Base-by-base conservation (phyloP, 2,797 vertebrate genomes). In the Platyrinchus mystaceus region DNA sequence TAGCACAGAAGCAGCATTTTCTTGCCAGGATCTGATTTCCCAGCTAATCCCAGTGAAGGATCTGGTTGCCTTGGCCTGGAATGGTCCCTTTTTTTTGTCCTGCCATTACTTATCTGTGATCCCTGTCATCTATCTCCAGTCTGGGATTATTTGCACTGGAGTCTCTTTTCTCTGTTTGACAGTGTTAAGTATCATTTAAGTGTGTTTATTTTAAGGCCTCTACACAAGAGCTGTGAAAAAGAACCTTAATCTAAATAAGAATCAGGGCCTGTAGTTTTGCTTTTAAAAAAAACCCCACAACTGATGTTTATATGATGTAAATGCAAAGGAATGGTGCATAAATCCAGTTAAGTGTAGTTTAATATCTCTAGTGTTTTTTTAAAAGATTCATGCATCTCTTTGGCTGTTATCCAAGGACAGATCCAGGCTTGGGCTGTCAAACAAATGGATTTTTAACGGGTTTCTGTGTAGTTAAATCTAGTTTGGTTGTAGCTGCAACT, bases 171-270 rank as follows among this genome's bases (percentile, higher is more conserved):
- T 90, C 1, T 94, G 75, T 96, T 96, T 91, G 87, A 91, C 89
- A 93, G 7, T 64, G 85, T 68, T 94, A 96, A 96, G 95, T 95
- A 62, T 68, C 43, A 21, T 58, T 87, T 84, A 93, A 96, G 87
- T 91, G 68, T 95, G 89, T 95, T 97, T 95, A 87, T 89, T 92
- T 89, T 84, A 92, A 91, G 43, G 47, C 32, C 39, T 78, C n/a
- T 71, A 10, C 39, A 47, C 23, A 68, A 95, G 90, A 92, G 49
- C 84, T 89, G 50, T 87, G 69, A 66, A 90, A 44, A 83, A 80
- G 28, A n/a, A 7, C 21, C 34, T 76, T 37, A 56, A 3, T 81
- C 67, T 90, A 93, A 92, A 82, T 75, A 89, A 89, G 37, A 90
- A 41, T 41, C 36, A n/a, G 11, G 49, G 49, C 49, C 49, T 68